A percentile compares a stretch with the other conserved stretches of the same genome.
Evolutionary conservation across 2,797 vertebrate species (phyloP).

Genomic region (Myotis myotis): DNA sequence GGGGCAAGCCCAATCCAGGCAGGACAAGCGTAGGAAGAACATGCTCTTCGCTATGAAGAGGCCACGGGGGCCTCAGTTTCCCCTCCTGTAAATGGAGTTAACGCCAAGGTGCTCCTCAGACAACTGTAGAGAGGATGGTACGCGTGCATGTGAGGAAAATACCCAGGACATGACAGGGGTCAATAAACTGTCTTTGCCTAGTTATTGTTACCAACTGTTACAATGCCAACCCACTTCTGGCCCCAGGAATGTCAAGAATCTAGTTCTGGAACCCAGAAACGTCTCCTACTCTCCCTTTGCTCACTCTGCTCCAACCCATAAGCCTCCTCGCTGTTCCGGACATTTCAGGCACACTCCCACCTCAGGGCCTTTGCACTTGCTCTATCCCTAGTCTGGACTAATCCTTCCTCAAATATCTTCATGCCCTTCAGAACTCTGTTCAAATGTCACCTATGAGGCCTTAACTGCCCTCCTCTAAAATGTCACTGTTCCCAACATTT

Average conservation of each 20-base stretch:
- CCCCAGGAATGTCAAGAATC: conserved; percentile 13
- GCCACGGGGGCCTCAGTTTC: neutral
- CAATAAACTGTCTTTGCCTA: neutral
- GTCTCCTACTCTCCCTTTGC: neutral
- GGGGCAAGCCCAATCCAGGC: neutral
- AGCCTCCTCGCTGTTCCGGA: neutral
- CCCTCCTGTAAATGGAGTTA: neutral
- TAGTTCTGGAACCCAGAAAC: neutral
- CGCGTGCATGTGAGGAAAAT: fast-evolving
- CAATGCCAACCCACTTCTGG: neutral
- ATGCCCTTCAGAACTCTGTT: neutral
- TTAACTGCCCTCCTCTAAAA: neutral
- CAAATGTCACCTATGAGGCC: neutral
- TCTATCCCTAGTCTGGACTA: neutral
- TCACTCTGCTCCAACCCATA: neutral
- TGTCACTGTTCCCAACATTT: neutral
- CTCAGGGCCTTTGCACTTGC: conserved; percentile 36
- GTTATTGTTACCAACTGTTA: neutral
- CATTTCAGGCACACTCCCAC: neutral
- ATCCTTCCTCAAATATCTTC: neutral
- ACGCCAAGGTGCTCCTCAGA: neutral
- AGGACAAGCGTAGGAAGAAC: neutral
- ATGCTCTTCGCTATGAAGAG: fast-evolving
- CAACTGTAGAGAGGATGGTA: neutral
- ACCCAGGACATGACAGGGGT: neutral